Percentiles rank a stretch among this genome's conserved stretches.
phyloP scores from a whole-genome alignment of 2,888 invertebrate genomes.

The Rhorus exstirpatorius region DNA sequence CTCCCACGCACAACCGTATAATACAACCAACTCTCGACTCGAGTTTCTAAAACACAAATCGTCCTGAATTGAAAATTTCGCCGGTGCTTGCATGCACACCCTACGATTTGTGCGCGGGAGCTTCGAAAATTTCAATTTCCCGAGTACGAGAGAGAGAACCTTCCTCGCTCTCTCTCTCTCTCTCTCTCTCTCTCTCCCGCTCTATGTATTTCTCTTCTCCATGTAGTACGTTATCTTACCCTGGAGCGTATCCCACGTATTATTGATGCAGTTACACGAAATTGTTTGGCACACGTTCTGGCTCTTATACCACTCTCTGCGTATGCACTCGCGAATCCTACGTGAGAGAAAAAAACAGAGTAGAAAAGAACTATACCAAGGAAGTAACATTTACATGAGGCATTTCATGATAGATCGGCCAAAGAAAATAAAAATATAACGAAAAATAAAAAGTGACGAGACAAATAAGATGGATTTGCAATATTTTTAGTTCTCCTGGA shows the following conservation, averaged over 20 bases:
- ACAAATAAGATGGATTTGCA: too few species aligned
- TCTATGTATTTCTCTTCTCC: slow-evolving; percentile 22
- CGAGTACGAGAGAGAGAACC: slow-evolving; percentile 39
- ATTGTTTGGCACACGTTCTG: slow-evolving; percentile 61
- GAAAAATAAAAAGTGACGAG: too few species aligned
- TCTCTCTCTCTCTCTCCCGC: slow-evolving; percentile 25
- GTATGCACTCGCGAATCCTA: neutral
- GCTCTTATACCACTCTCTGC: neutral
- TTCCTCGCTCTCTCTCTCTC: slow-evolving; percentile 22
- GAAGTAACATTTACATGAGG: neutral
- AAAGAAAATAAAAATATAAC: neutral
- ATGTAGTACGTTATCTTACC: neutral
- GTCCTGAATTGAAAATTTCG: slow-evolving; percentile 50
- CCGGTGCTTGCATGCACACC: neutral
- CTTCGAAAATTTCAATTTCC: slow-evolving; percentile 68
- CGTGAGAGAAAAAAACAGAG: neutral
- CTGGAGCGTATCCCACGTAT: slow-evolving; percentile 37
- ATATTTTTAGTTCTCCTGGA: too few species aligned
- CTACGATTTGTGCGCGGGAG: slow-evolving; percentile 36
- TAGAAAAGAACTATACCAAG: neutral
- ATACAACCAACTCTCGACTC: neutral
- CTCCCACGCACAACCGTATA: neutral
- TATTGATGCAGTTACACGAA: slow-evolving; percentile 66
- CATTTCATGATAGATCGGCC: neutral
- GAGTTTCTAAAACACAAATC: slow-evolving; percentile 34